Percentiles rank a stretch among this genome's conserved stretches.
These are phyloP conservation scores for Nasalis larvatus DNA, from an alignment of 2,113 vertebrate genomes.

Conservation along the genomic window DNA sequence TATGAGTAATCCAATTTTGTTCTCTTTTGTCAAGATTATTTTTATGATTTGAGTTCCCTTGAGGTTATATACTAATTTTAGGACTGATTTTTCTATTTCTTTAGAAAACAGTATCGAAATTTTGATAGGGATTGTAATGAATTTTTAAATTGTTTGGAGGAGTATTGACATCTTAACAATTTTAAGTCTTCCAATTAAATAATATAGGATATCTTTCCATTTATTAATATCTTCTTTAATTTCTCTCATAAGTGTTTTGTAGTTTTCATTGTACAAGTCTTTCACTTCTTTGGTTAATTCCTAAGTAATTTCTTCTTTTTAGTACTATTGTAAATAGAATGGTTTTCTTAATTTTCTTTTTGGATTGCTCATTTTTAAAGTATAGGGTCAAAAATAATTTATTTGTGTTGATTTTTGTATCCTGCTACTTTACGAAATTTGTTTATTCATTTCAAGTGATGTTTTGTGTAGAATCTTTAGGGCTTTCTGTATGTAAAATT, in stretches of 20 bases:
- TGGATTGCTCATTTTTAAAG: background rate
- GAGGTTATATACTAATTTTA: background rate
- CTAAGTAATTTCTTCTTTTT: background rate
- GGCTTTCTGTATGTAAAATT: background rate
- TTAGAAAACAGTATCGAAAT: background rate
- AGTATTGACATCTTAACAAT: background rate
- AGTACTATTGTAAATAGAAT: background rate
- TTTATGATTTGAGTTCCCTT: background rate
- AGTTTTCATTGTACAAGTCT: background rate
- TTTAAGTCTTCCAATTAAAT: background rate
- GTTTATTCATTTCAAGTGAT: background rate
- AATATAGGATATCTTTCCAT: background rate
- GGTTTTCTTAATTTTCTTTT: background rate
- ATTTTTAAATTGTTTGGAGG: background rate
- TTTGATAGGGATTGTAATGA: background rate
- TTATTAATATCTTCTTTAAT: background rate
- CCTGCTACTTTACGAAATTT: background rate
- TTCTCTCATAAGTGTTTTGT: background rate
- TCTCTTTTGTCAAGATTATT: background rate
- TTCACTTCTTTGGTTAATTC: background rate
- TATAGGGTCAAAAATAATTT: background rate
- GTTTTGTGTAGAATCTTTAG: background rate
- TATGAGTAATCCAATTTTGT: background rate
- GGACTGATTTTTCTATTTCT: background rate
- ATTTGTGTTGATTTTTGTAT: background rate